phyloP scores from a whole-genome alignment of 2,888 invertebrate species.

The Aphodius granarius region DNA sequence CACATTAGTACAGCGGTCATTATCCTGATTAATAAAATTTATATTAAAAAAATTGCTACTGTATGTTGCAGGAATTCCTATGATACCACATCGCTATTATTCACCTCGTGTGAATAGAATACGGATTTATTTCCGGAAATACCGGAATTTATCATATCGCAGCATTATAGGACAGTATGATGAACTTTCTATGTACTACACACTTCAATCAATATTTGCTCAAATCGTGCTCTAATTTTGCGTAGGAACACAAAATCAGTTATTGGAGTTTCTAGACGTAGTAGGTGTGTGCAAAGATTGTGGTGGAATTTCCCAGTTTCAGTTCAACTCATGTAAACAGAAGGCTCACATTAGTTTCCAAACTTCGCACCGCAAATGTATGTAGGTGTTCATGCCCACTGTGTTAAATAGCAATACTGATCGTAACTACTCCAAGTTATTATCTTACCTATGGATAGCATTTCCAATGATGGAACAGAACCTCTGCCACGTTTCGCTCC shows the following conservation, averaged over 20 bases:
- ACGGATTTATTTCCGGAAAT: too few relatives aligned
- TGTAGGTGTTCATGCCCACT: background rate
- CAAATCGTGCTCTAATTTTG: background rate
- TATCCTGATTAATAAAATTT: too few relatives aligned
- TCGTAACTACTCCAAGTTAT: background rate
- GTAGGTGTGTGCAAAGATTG: background rate
- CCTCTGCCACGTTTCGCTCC: slow-evolving; percentile 55
- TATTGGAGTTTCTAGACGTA: background rate
- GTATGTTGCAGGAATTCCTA: too few relatives aligned
- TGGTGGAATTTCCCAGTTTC: background rate
- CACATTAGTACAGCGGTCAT: too few relatives aligned
- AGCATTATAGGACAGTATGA: too few relatives aligned
- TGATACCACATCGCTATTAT: too few relatives aligned
- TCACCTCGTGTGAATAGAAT: too few relatives aligned
- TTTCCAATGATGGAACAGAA: slow-evolving; percentile 65
- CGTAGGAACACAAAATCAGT: background rate
- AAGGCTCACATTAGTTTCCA: background rate
- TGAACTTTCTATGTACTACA: background rate
- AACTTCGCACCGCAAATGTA: background rate
- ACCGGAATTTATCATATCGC: too few relatives aligned
- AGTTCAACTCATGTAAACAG: background rate
- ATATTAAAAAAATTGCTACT: too few relatives aligned
- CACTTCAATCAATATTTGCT: background rate
- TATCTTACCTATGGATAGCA: slow-evolving; percentile 62
- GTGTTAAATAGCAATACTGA: background rate